These are phyloP conservation scores for Hydrolagus colliei DNA, from an alignment of 2,797 vertebrate genomes.

Conservation along the genomic window DNA sequence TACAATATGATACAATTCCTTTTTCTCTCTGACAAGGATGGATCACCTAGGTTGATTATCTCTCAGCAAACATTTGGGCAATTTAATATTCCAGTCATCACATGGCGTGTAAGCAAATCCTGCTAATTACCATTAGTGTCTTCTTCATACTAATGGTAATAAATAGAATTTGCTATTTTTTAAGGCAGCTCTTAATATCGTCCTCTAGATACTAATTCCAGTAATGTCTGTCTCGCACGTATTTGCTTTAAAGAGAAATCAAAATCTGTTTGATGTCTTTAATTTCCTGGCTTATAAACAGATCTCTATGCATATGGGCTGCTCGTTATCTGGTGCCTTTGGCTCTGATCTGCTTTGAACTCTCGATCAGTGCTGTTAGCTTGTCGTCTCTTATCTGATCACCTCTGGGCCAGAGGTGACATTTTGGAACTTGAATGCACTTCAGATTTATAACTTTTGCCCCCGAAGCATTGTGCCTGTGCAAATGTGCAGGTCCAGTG, in stretches of 20 bases:
- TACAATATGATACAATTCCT: neutral
- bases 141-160: no score
- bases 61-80: neutral
- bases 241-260: constrained; percentile 30
- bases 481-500: neutral
- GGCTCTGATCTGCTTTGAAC: constrained; percentile 37
- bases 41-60: neutral
- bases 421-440: constrained; percentile 25
- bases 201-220: constrained; percentile 36
- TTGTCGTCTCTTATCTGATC: constrained; percentile 38
- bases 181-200: constrained; percentile 4
- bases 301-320: neutral
- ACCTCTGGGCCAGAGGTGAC: constrained; percentile 41
- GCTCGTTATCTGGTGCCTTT: constrained; percentile 36
- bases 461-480: constrained; percentile 35
- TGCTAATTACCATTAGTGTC: neutral
- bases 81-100: constrained; percentile 9
- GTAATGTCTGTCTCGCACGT: constrained; percentile 27
- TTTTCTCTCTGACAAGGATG: neutral
- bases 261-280: constrained; percentile 39
- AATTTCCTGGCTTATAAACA: constrained; percentile 38
- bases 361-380: constrained; percentile 33
- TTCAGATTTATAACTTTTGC: constrained; percentile 24
- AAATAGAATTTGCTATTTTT: neutral
- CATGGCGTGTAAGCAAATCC: neutral